Conservation (phyloP, 2,797 vertebrate genomes). For the Pteropus rufus region DNA sequence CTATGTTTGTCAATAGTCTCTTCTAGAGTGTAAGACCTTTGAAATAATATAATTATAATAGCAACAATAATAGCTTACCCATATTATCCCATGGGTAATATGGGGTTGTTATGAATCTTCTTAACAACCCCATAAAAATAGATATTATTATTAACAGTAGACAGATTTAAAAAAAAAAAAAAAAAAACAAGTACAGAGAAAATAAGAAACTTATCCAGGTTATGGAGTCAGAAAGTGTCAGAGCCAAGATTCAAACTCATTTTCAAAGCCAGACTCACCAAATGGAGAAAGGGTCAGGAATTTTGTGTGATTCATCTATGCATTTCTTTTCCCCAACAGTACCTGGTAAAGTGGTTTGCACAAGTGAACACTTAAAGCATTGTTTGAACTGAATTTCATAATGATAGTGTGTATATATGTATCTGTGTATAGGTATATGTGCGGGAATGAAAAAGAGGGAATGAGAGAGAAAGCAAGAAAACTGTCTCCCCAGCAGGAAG, state of each 20-base stretch:
- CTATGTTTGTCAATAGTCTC: not conserved
- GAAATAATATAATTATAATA: slow-evolving; percentile 6
- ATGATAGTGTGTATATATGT: not conserved
- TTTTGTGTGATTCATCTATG: not conserved
- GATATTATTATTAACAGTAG: not conserved
- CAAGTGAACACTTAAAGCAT: not conserved
- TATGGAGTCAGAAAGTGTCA: not conserved
- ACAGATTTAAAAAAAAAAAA: not conserved
- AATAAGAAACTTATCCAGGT: not conserved
- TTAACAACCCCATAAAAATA: not conserved
- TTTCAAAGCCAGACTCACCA: not conserved
- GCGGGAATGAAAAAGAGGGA: not conserved
- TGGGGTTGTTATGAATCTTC: not conserved
- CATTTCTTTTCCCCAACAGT: not conserved
- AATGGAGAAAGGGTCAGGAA: not conserved
- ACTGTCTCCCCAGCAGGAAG: not conserved
- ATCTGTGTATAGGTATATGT: not conserved
- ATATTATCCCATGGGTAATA: not conserved
- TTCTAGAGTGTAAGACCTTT: not conserved
- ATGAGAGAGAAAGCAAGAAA: not conserved
- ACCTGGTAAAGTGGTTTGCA: not conserved
- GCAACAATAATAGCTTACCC: not conserved
- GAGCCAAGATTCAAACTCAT: not conserved
- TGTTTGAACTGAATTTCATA: not conserved
- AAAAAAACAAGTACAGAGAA: not conserved